Evolutionary conservation across 2,113 vertebrate species (phyloP).

Genomic region (Cephalophus harveyi): DNA sequence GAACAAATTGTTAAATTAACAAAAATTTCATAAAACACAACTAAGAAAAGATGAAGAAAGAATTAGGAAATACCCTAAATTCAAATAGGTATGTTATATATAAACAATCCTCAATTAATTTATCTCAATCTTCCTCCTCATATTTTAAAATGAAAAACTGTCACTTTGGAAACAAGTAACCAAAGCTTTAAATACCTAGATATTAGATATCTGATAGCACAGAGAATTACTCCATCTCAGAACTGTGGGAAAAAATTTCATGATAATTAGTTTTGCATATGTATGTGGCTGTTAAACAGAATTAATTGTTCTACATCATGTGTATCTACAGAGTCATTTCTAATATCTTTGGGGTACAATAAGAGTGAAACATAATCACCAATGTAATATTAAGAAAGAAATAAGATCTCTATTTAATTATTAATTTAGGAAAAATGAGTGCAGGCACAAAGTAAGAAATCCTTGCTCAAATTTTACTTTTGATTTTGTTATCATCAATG

Average conservation of each 20-base stretch:
- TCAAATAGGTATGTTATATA: background rate
- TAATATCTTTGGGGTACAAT: background rate
- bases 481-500: background rate
- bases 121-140: background rate
- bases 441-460: background rate
- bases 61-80: background rate
- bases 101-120: background rate
- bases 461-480: background rate
- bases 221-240: background rate
- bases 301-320: background rate
- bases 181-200: background rate
- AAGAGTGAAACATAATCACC: background rate
- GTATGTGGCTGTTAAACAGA: background rate
- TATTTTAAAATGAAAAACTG: background rate
- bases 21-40: background rate
- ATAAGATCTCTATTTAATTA: background rate
- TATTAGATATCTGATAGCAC: background rate
- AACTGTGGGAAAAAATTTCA: background rate
- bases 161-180: background rate
- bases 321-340: background rate
- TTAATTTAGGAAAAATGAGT: background rate
- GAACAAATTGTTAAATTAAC: background rate
- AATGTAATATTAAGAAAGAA: background rate
- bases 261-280: background rate
- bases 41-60: background rate